phyloP scores from a whole-genome alignment of 1,140 invertebrate genomes.

The Cataglyphis hispanica region DNA sequence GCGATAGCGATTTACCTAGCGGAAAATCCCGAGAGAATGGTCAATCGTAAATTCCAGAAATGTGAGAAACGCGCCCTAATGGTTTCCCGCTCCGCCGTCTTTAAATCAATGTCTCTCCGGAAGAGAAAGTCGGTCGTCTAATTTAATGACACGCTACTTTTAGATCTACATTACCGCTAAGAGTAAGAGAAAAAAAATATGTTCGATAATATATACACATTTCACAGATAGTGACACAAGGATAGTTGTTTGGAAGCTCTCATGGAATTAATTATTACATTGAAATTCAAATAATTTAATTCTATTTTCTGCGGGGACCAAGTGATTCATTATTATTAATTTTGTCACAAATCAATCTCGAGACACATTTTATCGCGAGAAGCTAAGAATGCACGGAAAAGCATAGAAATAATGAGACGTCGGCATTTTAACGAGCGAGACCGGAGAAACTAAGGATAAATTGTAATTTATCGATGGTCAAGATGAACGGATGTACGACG shows the following conservation, averaged over 20 bases:
- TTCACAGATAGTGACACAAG: not conserved
- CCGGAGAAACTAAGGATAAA: not conserved
- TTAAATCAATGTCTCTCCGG: not conserved
- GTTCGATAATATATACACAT: not conserved
- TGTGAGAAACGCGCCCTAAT: not conserved
- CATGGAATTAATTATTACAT: constrained; percentile 14
- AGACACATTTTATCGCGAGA: constrained; percentile 15
- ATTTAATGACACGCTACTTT: not conserved
- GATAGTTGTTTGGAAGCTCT: not conserved
- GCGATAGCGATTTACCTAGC: not conserved
- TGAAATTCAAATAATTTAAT: not conserved
- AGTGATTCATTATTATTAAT: constrained; percentile 29
- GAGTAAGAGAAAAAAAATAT: not conserved
- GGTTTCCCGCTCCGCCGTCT: not conserved
- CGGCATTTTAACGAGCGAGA: constrained; percentile 53
- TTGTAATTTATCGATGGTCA: constrained; percentile 31
- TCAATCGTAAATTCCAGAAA: constrained; percentile 20
- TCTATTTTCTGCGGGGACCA: not conserved
- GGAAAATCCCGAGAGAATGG: constrained; percentile 12
- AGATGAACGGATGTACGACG: constrained; percentile 14
- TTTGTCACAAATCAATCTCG: constrained; percentile 8
- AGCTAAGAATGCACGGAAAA: constrained; percentile 4
- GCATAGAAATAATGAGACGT: constrained; percentile 23
- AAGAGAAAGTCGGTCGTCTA: constrained; percentile 29
- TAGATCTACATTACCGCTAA: not conserved